phyloP scores from a whole-genome alignment of 2,888 invertebrate species.

The Limnephilus rhombicus region DNA sequence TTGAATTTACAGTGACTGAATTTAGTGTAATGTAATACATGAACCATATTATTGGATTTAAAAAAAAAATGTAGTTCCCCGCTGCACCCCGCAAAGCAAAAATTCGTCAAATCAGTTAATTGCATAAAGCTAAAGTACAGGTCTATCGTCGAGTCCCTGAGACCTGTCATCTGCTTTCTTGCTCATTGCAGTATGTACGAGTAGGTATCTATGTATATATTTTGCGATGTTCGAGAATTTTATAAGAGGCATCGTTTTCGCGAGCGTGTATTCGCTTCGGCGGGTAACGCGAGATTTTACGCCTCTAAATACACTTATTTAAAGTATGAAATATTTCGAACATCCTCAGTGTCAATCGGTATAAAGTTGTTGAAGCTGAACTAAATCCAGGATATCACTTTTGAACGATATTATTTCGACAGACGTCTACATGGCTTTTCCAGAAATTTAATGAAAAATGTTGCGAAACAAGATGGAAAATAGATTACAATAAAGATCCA shows the following conservation, averaged over 20 bases:
- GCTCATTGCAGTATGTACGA: no score
- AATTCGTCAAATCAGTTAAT: not conserved
- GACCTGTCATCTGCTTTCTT: not conserved
- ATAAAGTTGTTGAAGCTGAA: not conserved
- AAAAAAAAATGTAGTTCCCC: no score
- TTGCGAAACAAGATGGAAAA: not conserved
- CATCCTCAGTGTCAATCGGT: not conserved
- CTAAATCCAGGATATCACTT: not conserved
- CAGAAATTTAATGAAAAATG: not conserved
- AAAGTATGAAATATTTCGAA: not conserved
- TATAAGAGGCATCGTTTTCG: not conserved
- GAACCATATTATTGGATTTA: no score
- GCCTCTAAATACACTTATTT: not conserved
- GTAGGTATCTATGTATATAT: not conserved
- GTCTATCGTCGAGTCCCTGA: not conserved
- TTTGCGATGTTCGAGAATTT: not conserved
- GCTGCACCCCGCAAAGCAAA: no score
- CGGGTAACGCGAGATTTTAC: not conserved
- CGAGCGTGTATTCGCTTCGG: not conserved
- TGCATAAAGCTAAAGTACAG: not conserved
- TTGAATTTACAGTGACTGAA: no score
- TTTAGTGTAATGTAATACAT: no score
- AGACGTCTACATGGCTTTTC: not conserved
- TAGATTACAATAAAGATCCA: not conserved
- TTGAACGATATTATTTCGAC: not conserved